These are phyloP conservation scores for Pachycephus smyrnensis DNA, from an alignment of 2,888 invertebrate genomes.

Conservation along the genomic window DNA sequence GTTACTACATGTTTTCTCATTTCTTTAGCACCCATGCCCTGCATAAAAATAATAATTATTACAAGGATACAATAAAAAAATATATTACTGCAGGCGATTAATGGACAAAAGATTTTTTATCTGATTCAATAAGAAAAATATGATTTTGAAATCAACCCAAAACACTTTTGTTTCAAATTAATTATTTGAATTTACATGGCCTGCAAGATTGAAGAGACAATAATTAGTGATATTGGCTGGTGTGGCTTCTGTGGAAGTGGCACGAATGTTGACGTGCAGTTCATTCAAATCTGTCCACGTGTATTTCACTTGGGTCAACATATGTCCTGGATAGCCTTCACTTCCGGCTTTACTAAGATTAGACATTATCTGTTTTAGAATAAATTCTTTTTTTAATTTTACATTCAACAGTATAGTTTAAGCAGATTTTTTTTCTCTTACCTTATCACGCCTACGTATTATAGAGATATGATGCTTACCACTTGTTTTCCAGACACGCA, in stretches of 20 bases:
- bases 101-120: no score
- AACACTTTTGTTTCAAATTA: background rate
- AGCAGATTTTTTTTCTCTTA: slow-evolving; percentile 1
- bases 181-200: slow-evolving; percentile 66
- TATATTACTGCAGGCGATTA: no score
- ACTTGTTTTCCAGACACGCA: slow-evolving; percentile 46
- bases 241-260: slow-evolving; percentile 69
- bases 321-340: slow-evolving; percentile 71
- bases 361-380: slow-evolving; percentile 58
- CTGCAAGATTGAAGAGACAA: slow-evolving; percentile 74
- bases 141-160: background rate
- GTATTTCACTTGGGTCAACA: slow-evolving; percentile 69
- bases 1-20: slow-evolving; percentile 61
- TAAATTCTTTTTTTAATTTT: background rate
- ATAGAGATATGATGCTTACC: slow-evolving; percentile 31
- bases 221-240: slow-evolving; percentile 72
- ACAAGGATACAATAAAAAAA: background rate
- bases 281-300: slow-evolving; percentile 69
- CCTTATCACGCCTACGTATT: background rate
- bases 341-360: slow-evolving; percentile 68
- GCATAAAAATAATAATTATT: background rate
- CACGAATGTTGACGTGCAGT: slow-evolving; percentile 69
- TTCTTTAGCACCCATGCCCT: slow-evolving; percentile 60
- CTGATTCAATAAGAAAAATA: background rate
- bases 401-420: background rate